Base-by-base conservation (phyloP, 2,797 vertebrate species). In the Mormyrops attenuatus region DNA sequence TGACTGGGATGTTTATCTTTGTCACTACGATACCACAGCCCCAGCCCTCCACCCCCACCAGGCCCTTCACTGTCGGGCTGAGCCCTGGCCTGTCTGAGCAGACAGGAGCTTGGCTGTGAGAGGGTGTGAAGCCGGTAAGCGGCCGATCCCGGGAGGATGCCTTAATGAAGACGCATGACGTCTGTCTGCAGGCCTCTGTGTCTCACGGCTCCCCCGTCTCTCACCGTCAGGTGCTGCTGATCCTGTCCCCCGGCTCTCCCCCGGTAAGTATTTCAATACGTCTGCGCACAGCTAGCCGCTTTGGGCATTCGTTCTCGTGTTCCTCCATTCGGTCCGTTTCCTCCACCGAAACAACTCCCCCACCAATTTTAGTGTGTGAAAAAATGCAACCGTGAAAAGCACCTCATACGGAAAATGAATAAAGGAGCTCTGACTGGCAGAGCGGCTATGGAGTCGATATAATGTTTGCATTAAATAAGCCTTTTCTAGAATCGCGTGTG, bases 101-200 rank as follows among this genome's bases (percentile, higher is more conserved):
- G 52, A 44, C 41, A 8, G 41, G 52, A 84, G 49, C 77, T 60
- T 89, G 88, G 73, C 73, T 15, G 53, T 5, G 2, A 13, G 4
- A 6, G 50, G 52, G 49, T 80, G 88, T 80, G 52, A 89, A 53
- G 69, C 9, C 13, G 15, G 52, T 47, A 47, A 84, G n/a, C 5
- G 34, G 53, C 5, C 84, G 55, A 49, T 47, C 88, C 60, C 77
- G 44, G n/a, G 85, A 89, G 84, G 44, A 55, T 11, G 17, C 3
- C 44, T 87, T 89, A 87, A 89, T 87, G 85, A 73, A 89, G 89
- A 89, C 69, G 49, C 85, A 87, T 86, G 57, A 86, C 20, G 57
- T 66, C 84, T 85, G 38, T 73, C 22, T 34, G 52, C 26, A 3
- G 47, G 44, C 44, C 50, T 30, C 49, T 1, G 20, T 49, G 38